Evolutionary conservation across 2,113 vertebrate species (phyloP), one percentile per base, ranked within the genome.

Genomic region (Bubo bubo): DNA sequence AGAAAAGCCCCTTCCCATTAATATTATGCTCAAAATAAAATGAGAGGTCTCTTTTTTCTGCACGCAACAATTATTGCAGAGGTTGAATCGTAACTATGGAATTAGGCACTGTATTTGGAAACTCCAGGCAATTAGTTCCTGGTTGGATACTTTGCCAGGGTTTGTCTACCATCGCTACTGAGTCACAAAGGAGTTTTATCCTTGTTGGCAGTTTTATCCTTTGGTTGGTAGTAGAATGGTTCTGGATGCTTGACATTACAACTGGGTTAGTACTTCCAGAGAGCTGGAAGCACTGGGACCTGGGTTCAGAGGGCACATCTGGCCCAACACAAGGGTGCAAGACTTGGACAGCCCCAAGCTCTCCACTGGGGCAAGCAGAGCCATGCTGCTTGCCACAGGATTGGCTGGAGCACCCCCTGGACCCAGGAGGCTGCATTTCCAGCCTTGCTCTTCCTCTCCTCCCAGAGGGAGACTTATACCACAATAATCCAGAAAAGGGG

Each of bases 91-190:
- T 79, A 92, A 94, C 67, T 9, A 24, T 9, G 55, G 79, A 95
- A 97, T 97, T 91, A 85, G 74, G 74, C n/a, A 17, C 32, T 26
- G 53, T 20, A 26, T 58, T 90, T 96, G 83, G 82, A 67, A 94
- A 72, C n/a, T 43, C 68, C 86, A 70, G 60, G 89, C 88, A 95
- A 76, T 86, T 55, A 72, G 4, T 41, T 86, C 53, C 47, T 3
- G 5, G 28, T 52, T 75, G 58, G 77, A 39, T 81, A 10, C 50
- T 73, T 83, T 63, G 47, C 50, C 66, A 92, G 58, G 49, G 20
- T 60, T 70, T 75, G 28, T 39, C 81, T 94, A 28, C 47, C 17
- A n/a, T 30, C 47, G 27, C 59, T 58, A 76, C 21, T 4, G 1
- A 72, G n/a, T 41, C 66, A 58, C 34, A 95, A 79, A 86, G 34